phyloP scores from a whole-genome alignment of 1,140 invertebrate genomes.

The Aleiodes sp. region DNA sequence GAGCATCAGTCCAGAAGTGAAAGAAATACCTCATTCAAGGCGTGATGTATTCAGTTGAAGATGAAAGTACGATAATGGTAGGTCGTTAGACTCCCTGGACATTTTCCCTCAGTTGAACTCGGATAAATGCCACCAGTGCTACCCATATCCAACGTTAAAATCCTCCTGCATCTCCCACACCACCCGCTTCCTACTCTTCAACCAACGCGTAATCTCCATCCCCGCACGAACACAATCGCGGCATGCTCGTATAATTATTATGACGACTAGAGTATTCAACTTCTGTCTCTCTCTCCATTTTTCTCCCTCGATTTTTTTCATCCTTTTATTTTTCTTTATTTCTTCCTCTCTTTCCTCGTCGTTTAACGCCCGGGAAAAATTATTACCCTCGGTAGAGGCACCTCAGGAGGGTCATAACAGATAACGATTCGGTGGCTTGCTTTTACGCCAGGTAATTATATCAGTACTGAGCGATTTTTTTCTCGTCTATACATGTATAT shows the following conservation, averaged over 20 bases:
- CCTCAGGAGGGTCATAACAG: constrained; percentile 10
- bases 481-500: background rate
- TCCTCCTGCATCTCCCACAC: too few relatives aligned
- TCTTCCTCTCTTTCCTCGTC: background rate
- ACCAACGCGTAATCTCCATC: background rate
- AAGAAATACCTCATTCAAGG: too few relatives aligned
- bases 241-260: background rate
- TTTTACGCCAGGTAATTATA: constrained; percentile 29
- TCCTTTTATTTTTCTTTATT: background rate
- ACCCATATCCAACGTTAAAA: too few relatives aligned
- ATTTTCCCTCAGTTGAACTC: background rate
- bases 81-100: background rate
- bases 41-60: background rate
- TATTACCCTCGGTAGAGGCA: background rate
- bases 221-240: background rate
- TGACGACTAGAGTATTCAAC: background rate
- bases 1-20: too few relatives aligned
- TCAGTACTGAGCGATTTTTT: background rate
- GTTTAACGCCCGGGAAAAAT: constrained; percentile 28
- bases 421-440: constrained; percentile 23
- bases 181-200: background rate
- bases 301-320: background rate
- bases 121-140: background rate
- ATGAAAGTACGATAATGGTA: background rate
- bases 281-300: background rate